Conservation (phyloP, 2,797 vertebrate genomes). For the Acropternis orthonyx region DNA sequence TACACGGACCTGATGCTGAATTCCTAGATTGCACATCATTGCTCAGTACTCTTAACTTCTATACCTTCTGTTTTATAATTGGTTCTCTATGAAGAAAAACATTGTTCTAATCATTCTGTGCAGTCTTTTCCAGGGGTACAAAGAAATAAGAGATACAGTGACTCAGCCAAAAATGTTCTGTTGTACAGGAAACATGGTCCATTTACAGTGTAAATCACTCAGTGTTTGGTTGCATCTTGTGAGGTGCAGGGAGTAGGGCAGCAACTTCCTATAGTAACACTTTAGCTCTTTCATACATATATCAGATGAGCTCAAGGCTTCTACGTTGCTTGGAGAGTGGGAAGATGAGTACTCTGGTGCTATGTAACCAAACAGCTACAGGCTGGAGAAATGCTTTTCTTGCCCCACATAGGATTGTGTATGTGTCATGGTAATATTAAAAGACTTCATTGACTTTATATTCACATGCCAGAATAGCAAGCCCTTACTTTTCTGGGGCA, state of each 20-base stretch:
- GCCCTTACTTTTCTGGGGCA: background rate
- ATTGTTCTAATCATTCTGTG: background rate
- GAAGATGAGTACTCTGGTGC: background rate
- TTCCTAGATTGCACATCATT: background rate
- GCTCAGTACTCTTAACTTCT: background rate
- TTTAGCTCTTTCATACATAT: fast-evolving
- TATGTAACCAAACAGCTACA: background rate
- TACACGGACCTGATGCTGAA: background rate
- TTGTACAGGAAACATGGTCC: background rate
- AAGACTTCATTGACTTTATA: background rate
- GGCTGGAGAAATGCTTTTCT: background rate
- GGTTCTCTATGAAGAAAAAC: background rate
- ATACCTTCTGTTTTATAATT: background rate
- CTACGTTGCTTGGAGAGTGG: background rate
- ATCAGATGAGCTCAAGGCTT: background rate
- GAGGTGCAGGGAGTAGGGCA: background rate
- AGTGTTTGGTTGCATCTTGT: background rate
- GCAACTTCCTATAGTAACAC: background rate
- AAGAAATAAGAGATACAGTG: background rate
- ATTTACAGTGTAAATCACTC: background rate
- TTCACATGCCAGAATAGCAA: background rate
- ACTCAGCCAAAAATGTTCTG: background rate
- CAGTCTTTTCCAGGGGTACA: constrained; percentile 2
- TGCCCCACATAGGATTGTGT: background rate
- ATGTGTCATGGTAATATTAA: background rate